Evolutionary conservation across 2,797 vertebrate genomes (phyloP), one percentile per base, ranked within the genome.

Genomic region (Erpetoichthys calabaricus): DNA sequence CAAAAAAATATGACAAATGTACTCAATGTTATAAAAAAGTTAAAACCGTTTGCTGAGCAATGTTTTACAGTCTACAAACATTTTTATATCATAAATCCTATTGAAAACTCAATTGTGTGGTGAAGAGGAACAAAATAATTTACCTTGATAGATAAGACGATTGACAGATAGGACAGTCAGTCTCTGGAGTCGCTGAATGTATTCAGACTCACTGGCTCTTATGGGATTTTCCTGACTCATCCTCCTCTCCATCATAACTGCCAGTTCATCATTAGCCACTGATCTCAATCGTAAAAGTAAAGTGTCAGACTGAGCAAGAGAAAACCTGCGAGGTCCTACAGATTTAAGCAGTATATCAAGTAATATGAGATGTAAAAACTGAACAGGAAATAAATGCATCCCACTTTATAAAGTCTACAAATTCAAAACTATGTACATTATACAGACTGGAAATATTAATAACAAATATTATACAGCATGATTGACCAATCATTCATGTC

Each of bases 211-310:
- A 1, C 85, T 88, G 41, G 92, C 92, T 60, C 89, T 84, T 56
- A 91, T 74, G 0, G 92, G 89, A 76, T 87, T 93, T 73, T 98
- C 96, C 72, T 94, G 92, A 74, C 91, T 97, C 92, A 98, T 92
- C 67, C 91, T 84, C 47, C 88, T 79, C 63, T 97, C 94, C 89
- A 98, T 92, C 91, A 99, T 92, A 68, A 89, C 78, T 50, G 85
- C 81, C 55, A 99, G 91, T 64, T 98, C 96, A 51, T 98, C 93
- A 6, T 84, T 94, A 58, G 96, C 95, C 58, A 98, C 84, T 0
- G 87, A 92, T 6, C 91, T 91, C 94, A 99, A 97, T 64, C 86
- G 84, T 75, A 86, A 82, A 74, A 98, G 75, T 56, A 98, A 80
- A 9, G 89, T 89, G 73, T 99, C 96, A 1, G 90, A 89, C 59